phyloP scores from a whole-genome alignment of 2,888 invertebrate species.

The Xanthia togata region DNA sequence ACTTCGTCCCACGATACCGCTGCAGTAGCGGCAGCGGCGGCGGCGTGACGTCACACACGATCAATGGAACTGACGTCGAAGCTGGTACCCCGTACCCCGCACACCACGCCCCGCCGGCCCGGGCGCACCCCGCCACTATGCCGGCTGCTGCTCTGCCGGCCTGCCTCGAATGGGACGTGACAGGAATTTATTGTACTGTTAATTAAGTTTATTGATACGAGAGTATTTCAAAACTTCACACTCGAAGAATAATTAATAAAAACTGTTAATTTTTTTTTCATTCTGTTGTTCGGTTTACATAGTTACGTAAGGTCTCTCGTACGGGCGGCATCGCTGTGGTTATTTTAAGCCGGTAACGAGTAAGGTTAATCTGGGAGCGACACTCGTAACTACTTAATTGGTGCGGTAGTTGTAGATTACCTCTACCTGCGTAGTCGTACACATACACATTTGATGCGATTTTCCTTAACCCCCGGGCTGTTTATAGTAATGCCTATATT shows the following conservation, averaged over 20 bases:
- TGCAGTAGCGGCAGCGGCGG: conserved; percentile 72
- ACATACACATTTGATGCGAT: conserved; percentile 35
- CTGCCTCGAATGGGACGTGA: conserved; percentile 58
- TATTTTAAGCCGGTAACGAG: conserved; percentile 36
- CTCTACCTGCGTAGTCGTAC: conserved; percentile 29
- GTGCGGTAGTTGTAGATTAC: conserved; percentile 51
- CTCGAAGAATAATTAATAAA: conserved; percentile 55
- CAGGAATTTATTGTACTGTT: conserved; percentile 67
- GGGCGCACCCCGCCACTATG: conserved; percentile 60
- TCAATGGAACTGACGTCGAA: conserved; percentile 85
- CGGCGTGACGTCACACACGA: conserved; percentile 83
- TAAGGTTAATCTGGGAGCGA: conserved; percentile 47
- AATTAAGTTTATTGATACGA: conserved; percentile 69
- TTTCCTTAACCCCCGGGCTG: conserved; percentile 15
- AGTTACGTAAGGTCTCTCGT: conserved; percentile 43
- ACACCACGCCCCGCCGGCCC: conserved; percentile 64
- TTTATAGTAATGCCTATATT: conserved; percentile 25
- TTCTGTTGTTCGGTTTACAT: conserved; percentile 14
- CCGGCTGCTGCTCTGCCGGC: conserved; percentile 55
- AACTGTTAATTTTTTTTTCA: conserved; percentile 19
- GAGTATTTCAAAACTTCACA: conserved; percentile 56
- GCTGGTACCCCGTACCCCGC: conserved; percentile 56
- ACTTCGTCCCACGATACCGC: conserved; percentile 68
- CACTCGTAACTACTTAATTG: conserved; percentile 56
- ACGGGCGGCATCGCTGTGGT: conserved; percentile 16